Evolutionary conservation across 2,888 invertebrate species (phyloP), one percentile per base, ranked within the genome.

Genomic region (Drosophila merina): DNA sequence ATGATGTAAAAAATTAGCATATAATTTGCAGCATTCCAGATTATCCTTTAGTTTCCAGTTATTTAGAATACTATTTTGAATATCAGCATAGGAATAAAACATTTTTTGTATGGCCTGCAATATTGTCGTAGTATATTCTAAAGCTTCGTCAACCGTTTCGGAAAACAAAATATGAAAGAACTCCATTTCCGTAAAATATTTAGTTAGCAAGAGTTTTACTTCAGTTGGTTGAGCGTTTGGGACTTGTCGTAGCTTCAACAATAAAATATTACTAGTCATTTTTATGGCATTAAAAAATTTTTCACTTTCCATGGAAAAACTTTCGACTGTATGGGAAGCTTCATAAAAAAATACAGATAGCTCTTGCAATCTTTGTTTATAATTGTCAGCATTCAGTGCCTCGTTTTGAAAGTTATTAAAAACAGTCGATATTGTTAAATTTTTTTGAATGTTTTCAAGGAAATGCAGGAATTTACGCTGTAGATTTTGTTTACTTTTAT

Each of bases 121-220:
- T 6, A 84, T 84, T 42, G 88, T 82, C 2, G 77, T 70, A 3
- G 86, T 80, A 36, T 87, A 90, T 45, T 88, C 90, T 1, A 86
- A 52, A n/a, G 87, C 86, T 57, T 90, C 88, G 57, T 91, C 89
- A 3, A 90, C 70, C 28, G 89, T 75, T 66, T 87, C 89, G 0
- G 84, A 82, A 45, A 91, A 80, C 72, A 85, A 75, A 10, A 88
- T 74, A 40, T 89, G 82, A 48, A 91, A 88, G 60, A 88, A 89
- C 56, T 91, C 91, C 89, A 90, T 90, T 84, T 91, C 91, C 0
- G 78, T 67, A 72, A 88, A 90, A 59, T 91, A 91, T 48, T 88
- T 86, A 0, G 87, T 88, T 33, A 91, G 51, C 3, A 80, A 72
- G 5, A 80, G 57, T 70, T 89, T 90, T 0, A 82, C 79, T 3